Evolutionary conservation across 2,113 vertebrate genomes (phyloP).

Genomic region (Pseudopipra pipra): DNA sequence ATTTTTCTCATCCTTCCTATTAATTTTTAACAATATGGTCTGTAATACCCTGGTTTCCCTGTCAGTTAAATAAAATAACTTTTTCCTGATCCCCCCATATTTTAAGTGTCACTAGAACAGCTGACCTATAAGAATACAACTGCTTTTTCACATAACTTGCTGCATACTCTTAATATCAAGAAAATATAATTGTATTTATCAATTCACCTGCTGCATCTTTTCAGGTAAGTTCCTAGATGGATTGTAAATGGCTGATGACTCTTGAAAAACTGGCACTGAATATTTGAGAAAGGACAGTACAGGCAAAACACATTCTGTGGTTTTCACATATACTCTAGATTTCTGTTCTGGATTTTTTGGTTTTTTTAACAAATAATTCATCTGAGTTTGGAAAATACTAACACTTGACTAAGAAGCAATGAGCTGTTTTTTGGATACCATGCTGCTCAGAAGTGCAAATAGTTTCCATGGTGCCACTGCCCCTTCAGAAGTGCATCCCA

Average conservation of each 20-base stretch:
- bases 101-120: neutral
- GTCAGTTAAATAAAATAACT: neutral
- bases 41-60: neutral
- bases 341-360: neutral
- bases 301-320: neutral
- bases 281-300: neutral
- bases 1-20: neutral
- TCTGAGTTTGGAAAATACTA: neutral
- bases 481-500: neutral
- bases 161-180: neutral
- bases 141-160: neutral
- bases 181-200: neutral
- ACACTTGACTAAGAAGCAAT: neutral
- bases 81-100: neutral
- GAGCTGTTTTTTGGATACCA: neutral
- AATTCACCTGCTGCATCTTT: neutral
- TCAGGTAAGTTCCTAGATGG: neutral
- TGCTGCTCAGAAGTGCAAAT: neutral
- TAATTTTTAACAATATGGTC: neutral
- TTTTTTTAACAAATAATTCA: neutral
- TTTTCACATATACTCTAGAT: neutral
- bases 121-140: neutral
- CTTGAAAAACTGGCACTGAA: neutral
- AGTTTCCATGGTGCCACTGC: neutral
- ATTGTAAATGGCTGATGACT: neutral